Conservation (phyloP, 2,797 vertebrate species). For the Acridotheres tristis region DNA sequence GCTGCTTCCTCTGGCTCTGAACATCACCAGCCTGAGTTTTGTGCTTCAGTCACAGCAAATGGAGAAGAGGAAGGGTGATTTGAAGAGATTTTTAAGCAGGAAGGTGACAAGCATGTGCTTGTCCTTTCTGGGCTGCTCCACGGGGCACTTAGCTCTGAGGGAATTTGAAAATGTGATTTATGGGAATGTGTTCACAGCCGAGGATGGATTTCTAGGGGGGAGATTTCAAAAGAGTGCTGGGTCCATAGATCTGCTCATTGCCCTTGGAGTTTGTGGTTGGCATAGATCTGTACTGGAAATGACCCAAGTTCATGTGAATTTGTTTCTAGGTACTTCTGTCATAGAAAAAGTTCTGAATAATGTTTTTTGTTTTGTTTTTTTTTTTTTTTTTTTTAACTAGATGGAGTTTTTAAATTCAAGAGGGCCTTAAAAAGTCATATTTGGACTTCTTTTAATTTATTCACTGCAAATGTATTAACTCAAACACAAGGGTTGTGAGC, state of each 20-base stretch:
- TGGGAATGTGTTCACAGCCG: not conserved
- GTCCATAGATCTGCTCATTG: not conserved
- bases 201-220: not conserved
- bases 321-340: not conserved
- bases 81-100: not conserved
- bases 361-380: too few species aligned
- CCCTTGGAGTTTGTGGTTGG: not conserved
- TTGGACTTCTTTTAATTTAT: constrained; percentile 55
- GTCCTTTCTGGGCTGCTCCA: not conserved
- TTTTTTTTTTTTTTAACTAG: not conserved
- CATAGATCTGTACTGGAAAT: accelerated
- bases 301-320: not conserved
- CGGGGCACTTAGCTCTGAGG: not conserved
- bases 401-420: not conserved
- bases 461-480: constrained; percentile 49
- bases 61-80: not conserved
- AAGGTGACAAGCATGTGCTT: not conserved
- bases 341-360: not conserved
- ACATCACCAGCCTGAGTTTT: not conserved
- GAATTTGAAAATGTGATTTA: not conserved
- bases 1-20: not conserved
- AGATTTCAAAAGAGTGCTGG: not conserved
- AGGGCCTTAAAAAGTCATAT: not conserved
- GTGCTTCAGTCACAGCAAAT: not conserved
- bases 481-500: constrained; percentile 34